Base-by-base conservation (phyloP, 2,113 vertebrate species). In the Podarcis raffonei region DNA sequence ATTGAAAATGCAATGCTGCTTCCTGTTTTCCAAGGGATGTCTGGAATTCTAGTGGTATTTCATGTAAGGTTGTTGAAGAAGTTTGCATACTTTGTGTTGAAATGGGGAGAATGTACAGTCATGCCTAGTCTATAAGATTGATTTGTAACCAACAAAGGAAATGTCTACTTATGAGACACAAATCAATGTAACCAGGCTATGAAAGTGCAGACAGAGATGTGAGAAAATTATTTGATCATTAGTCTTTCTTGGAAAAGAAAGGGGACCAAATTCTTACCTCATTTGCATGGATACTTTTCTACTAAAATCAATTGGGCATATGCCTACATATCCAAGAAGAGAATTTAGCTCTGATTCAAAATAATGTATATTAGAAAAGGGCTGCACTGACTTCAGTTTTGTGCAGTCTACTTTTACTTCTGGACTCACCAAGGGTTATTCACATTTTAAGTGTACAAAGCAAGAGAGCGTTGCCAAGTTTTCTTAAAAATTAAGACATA, bases 111-210 rank as follows among this genome's bases (percentile, higher is more conserved):
- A 91, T 91, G 80, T 90, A 87, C 91, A 94, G 94, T 92, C 94
- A 96, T 94, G 72, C 92, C 96, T 90, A 90, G 93, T 97, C 96
- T 96, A 93, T 96, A 94, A 92, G 95, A 97, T 96, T 97, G 97
- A 98, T 97, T 97, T 96, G 96, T 94, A 96, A 95, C 96, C 95
- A 94, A 96, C 96, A 97, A 97, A 97, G 96, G 95, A 97, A 97
- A 96, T 89, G 94, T 96, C 95, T 95, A 93, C 96, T 97, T 97
- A 96, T 75, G 95, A 96, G 95, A 97, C 95, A 96, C 96, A 96
- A 97, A 97, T 98, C 97, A 97, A 97, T 97, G 96, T 95, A 95
- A 95, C 93, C 95, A 96, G 95, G 95, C 96, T 96, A 96, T 32
- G 87, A 96, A 96, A 97, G 95, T 96, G 91, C 96, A 97, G 97